These are phyloP conservation scores for Polyergus mexicanus DNA, from an alignment of 1,140 invertebrate species.

Conservation along the genomic window DNA sequence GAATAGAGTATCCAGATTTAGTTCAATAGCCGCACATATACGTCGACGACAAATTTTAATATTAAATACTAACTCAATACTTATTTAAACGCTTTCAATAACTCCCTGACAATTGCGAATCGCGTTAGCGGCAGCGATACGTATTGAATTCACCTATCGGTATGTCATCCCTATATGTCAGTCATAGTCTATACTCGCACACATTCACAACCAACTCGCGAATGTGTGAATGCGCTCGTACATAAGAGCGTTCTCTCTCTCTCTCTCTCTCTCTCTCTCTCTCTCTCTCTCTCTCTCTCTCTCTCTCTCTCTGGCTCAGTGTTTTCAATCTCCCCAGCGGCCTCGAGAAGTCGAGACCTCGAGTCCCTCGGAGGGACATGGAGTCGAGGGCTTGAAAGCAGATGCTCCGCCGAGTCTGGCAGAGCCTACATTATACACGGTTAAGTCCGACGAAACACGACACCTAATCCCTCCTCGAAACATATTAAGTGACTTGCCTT, in stretches of 20 bases:
- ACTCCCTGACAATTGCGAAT: slow-evolving; percentile 50
- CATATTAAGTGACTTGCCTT: slow-evolving; percentile 84
- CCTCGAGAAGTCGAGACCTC: slow-evolving; percentile 38
- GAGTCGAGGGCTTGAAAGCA: slow-evolving; percentile 39
- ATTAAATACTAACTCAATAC: background rate
- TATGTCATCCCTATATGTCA: slow-evolving; percentile 14
- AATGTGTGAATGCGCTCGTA: background rate
- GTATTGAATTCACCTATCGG: slow-evolving; percentile 24
- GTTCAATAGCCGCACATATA: background rate
- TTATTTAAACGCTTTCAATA: slow-evolving; percentile 11
- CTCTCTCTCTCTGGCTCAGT: background rate
- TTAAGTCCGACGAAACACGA: slow-evolving; percentile 81
- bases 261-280: background rate
- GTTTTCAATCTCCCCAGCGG: slow-evolving; percentile 34
- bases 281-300: background rate
- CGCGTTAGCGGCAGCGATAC: slow-evolving; percentile 16
- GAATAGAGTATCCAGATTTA: background rate
- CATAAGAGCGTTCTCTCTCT: background rate
- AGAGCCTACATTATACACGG: slow-evolving; percentile 72
- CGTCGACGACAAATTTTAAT: slow-evolving; percentile 20
- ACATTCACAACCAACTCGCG: slow-evolving; percentile 16
- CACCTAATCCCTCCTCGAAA: slow-evolving; percentile 81
- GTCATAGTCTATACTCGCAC: background rate
- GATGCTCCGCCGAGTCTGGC: slow-evolving; percentile 57
- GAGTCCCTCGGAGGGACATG: slow-evolving; percentile 5